Conservation (phyloP, 2,113 vertebrate genomes). For the Shinisaurus crocodilurus region DNA sequence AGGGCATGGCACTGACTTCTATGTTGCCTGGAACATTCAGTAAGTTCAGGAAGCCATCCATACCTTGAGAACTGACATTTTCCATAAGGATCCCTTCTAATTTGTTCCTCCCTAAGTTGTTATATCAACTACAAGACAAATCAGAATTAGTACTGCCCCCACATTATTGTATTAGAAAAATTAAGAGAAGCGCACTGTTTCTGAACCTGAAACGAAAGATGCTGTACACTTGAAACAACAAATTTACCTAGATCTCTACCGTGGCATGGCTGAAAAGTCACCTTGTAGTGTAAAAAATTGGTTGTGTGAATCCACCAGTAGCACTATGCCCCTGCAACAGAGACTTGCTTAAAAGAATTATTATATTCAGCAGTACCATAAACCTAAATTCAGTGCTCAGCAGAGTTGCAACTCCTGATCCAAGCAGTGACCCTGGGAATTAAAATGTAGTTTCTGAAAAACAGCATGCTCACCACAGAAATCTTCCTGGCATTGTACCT, state of each 20-base stretch:
- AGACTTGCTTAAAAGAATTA: slow-evolving; percentile 62
- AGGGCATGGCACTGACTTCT: neutral
- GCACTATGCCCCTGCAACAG: neutral
- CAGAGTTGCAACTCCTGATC: slow-evolving; percentile 53
- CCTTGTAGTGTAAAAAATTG: neutral
- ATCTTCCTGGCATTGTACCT: slow-evolving; percentile 23
- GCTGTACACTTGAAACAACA: neutral
- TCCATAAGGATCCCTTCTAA: neutral
- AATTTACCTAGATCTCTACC: neutral
- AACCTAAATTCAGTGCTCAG: slow-evolving; percentile 57
- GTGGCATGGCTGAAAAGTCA: slow-evolving; percentile 6
- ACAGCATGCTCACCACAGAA: slow-evolving; percentile 24
- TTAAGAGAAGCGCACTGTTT: neutral
- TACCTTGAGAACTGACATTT: neutral
- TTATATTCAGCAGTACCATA: slow-evolving; percentile 49
- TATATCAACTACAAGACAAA: neutral
- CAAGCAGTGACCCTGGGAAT: slow-evolving; percentile 43
- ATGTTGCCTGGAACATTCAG: neutral
- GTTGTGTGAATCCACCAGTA: neutral
- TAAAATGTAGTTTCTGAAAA: slow-evolving; percentile 39
- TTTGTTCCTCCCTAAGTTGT: too few species aligned
- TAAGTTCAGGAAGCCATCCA: neutral
- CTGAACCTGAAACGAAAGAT: neutral
- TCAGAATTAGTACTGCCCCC: too few species aligned
- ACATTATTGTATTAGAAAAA: neutral